phyloP scores from a whole-genome alignment of 2,888 invertebrate species.

The Brachyptera risi region DNA sequence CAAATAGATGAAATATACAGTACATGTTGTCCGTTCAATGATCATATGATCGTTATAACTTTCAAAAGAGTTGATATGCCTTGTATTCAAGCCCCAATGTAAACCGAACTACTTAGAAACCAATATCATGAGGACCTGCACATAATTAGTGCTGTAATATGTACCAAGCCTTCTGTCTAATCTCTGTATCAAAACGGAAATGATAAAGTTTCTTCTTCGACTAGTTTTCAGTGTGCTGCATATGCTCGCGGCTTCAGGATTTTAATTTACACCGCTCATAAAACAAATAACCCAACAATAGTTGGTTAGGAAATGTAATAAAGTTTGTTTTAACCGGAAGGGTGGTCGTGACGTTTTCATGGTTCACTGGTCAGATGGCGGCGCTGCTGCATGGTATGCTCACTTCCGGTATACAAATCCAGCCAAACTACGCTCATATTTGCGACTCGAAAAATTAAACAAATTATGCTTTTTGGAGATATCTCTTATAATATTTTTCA shows the following conservation, averaged over 20 bases:
- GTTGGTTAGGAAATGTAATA: slow-evolving; percentile 18
- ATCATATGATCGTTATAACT: too few relatives aligned
- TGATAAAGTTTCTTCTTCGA: slow-evolving; percentile 3
- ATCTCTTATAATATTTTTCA: too few relatives aligned
- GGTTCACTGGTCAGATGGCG: slow-evolving; percentile 20
- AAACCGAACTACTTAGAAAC: too few relatives aligned
- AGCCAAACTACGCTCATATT: background rate
- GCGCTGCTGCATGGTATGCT: background rate
- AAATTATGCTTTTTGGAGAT: too few relatives aligned
- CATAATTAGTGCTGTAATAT: too few relatives aligned
- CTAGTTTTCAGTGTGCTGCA: background rate
- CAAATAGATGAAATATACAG: too few relatives aligned
- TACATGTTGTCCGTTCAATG: too few relatives aligned
- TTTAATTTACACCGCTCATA: slow-evolving; percentile 6
- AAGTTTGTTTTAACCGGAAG: slow-evolving; percentile 22
- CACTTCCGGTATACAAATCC: background rate
- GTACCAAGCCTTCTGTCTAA: too few relatives aligned
- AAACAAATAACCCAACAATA: slow-evolving; percentile 15
- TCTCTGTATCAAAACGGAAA: slow-evolving; percentile 14
- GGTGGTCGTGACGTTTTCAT: slow-evolving; percentile 26
- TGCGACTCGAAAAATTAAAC: background rate
- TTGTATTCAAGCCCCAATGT: too few relatives aligned
- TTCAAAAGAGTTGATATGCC: too few relatives aligned
- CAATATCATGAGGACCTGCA: too few relatives aligned
- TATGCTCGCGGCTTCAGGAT: background rate